phyloP scores from a whole-genome alignment of 2,797 vertebrate genomes.

The Hypotaenidia okinawae region DNA sequence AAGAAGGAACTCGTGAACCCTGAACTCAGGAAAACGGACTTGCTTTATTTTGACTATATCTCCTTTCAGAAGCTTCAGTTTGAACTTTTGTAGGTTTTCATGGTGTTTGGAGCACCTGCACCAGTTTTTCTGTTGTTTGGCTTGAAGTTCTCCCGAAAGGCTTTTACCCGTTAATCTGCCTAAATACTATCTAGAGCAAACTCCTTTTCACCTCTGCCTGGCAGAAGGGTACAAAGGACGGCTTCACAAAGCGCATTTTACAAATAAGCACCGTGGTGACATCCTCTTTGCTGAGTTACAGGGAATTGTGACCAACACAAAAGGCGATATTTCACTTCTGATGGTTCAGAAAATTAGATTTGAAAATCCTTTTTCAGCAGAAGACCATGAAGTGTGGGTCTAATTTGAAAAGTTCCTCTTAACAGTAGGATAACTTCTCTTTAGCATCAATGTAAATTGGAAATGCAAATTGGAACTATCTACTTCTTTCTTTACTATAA shows the following conservation, averaged over 20 bases:
- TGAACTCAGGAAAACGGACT: background rate
- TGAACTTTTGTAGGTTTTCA: background rate
- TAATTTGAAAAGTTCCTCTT: constrained; percentile 4
- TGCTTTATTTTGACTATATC: background rate
- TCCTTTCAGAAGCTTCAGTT: background rate
- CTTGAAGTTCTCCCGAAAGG: background rate
- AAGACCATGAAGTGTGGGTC: background rate
- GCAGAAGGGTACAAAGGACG: constrained; percentile 33
- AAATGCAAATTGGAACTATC: background rate
- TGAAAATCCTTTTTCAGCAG: constrained; percentile 20
- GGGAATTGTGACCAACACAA: background rate
- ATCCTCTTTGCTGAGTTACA: background rate
- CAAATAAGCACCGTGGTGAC: background rate
- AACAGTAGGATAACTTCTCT: background rate
- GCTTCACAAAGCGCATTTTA: constrained; percentile 16
- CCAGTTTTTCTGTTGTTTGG: background rate
- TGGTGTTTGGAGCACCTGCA: background rate
- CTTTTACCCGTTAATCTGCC: background rate
- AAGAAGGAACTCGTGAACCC: background rate
- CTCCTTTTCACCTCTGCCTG: background rate
- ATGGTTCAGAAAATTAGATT: constrained; percentile 34
- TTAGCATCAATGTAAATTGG: background rate
- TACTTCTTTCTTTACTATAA: background rate
- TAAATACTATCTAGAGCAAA: background rate
- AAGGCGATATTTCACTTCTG: constrained; percentile 28